Percentiles rank a stretch among this genome's conserved stretches.
These are phyloP conservation scores for Dasyornis broadbenti DNA, from an alignment of 2,113 vertebrate genomes.

Conservation along the genomic window DNA sequence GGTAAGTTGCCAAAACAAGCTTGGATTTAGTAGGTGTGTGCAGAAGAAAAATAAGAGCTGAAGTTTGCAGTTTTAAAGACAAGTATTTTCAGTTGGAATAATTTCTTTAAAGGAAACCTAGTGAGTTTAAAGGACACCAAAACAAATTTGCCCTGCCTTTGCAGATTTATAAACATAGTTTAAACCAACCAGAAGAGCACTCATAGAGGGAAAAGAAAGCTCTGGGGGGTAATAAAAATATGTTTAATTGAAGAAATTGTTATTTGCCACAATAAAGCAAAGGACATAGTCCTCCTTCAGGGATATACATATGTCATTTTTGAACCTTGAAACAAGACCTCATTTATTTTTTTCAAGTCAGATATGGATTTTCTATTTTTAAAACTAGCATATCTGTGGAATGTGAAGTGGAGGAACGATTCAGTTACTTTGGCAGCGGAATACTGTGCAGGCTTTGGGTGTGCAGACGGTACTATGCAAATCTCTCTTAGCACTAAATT, in stretches of 20 bases:
- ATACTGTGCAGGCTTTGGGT: not conserved
- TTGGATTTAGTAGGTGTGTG: not conserved
- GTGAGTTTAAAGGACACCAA: not conserved
- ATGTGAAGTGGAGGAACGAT: not conserved
- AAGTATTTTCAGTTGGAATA: not conserved
- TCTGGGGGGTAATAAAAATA: not conserved
- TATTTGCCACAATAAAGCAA: not conserved
- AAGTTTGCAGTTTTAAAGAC: not conserved
- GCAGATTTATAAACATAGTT: not conserved
- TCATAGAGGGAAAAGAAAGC: not conserved
- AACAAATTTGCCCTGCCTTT: not conserved
- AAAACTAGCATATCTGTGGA: not conserved
- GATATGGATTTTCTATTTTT: not conserved
- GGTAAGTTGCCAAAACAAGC: constrained; percentile 67
- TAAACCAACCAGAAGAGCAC: not conserved
- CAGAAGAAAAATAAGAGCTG: not conserved
- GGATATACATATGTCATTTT: not conserved
- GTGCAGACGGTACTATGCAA: not conserved
- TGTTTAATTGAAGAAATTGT: not conserved
- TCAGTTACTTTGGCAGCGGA: not conserved
- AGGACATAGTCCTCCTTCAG: not conserved
- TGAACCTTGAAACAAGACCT: not conserved
- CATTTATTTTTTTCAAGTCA: not conserved
- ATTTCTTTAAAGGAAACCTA: not conserved
- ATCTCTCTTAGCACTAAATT: not conserved